Evolutionary conservation across 2,797 vertebrate species (phyloP).

Genomic region (Geotrypetes seraphini): DNA sequence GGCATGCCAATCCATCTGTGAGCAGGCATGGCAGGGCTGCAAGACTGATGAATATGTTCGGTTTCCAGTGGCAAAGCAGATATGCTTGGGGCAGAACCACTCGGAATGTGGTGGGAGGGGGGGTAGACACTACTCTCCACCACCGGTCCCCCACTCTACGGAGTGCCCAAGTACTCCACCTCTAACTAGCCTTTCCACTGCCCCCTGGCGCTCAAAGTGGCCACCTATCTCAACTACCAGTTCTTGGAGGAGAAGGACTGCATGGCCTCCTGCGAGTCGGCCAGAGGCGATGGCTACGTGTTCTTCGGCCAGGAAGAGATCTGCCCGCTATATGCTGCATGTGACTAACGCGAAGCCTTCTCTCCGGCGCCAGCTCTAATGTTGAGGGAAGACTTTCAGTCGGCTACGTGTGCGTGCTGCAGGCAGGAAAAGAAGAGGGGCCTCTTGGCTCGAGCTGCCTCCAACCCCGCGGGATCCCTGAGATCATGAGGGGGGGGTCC

Average conservation of each 20-base stretch:
- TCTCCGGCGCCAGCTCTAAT: too few species aligned
- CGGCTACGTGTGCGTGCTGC: too few species aligned
- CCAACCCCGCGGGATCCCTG: too few species aligned
- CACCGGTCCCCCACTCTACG: conserved; percentile 59
- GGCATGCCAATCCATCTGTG: conserved; percentile 83
- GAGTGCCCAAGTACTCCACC: conserved; percentile 49
- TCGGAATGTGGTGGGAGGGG: conserved; percentile 65
- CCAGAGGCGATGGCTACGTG: conserved; percentile 72
- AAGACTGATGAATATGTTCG: conserved; percentile 93
- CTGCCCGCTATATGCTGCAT: too few species aligned
- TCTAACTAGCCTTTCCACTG: conserved; percentile 64
- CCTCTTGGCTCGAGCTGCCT: too few species aligned
- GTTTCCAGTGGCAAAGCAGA: conserved; percentile 86
- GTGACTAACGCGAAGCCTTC: too few species aligned
- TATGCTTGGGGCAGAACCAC: conserved; percentile 91
- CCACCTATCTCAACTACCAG: conserved; percentile 83
- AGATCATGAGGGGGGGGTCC: too few species aligned
- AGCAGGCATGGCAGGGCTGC: conserved; percentile 84
- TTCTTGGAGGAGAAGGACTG: conserved; percentile 84
- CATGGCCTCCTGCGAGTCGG: conserved; percentile 80
- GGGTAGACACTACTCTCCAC: conserved; percentile 44
- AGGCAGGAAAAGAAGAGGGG: too few species aligned
- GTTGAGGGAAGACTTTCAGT: too few species aligned
- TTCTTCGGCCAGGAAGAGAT: too few species aligned
- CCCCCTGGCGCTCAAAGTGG: conserved; percentile 80